A percentile compares a stretch with the other conserved stretches of the same genome.
These are phyloP conservation scores for Pachydiplax longipennis DNA, from an alignment of 2,888 invertebrate species.

Conservation along the genomic window DNA sequence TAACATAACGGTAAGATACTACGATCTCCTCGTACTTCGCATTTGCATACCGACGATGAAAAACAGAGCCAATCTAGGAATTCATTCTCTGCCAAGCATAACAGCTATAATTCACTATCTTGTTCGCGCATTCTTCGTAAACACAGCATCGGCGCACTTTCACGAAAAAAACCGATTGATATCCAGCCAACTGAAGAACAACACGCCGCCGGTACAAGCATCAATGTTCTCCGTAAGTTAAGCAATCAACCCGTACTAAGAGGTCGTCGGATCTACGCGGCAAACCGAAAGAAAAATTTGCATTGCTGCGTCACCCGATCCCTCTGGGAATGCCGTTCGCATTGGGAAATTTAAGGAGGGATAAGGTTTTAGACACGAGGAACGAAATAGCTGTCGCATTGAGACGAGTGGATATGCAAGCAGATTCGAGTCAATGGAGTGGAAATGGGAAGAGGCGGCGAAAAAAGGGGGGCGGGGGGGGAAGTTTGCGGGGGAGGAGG, in stretches of 20 bases:
- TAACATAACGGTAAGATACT: no score
- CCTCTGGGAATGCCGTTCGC: background rate
- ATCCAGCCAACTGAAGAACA: no score
- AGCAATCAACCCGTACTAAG: background rate
- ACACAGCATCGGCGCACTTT: no score
- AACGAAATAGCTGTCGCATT: background rate
- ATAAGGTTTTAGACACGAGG: background rate
- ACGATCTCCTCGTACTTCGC: no score
- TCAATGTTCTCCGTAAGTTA: no score
- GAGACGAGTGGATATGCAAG: background rate
- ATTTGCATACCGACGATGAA: no score
- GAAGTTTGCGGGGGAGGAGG: background rate
- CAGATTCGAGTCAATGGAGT: slow-evolving; percentile 2
- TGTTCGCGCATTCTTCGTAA: no score
- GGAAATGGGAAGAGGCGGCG: background rate
- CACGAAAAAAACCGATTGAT: no score
- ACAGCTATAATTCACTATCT: no score
- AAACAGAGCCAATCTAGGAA: no score
- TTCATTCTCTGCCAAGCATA: no score
- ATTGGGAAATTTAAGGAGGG: background rate
- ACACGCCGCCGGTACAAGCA: no score
- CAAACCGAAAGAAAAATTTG: background rate
- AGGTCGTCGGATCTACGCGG: background rate
- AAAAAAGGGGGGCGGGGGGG: background rate
- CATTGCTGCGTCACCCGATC: background rate